Evolutionary conservation across 2,888 invertebrate genomes (phyloP), one percentile per base, ranked within the genome.

Genomic region (Coleophora deauratella): DNA sequence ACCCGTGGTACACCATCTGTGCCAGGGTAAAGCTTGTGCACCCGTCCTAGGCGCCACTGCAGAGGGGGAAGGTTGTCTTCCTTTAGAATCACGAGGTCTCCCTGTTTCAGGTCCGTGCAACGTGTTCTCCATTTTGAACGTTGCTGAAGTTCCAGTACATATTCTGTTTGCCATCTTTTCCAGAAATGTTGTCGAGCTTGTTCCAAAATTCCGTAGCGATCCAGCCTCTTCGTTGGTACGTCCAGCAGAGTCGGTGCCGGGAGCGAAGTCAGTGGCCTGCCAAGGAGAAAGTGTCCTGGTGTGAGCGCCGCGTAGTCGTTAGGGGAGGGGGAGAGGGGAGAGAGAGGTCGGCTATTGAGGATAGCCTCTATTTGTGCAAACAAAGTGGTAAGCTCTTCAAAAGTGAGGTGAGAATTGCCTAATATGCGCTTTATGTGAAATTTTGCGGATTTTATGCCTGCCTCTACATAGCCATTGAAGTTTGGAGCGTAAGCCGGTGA

Each of bases 81-180:
- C 27, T 46, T 43, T 7, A 43, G 9, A 10, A 43, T 15, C 8
- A 49, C 42, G 27, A 42, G 21, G 7, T 38, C 43, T 12, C 40
- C 42, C 13, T 37, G n/a, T 15, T 43, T 43, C 2, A 45, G 33
- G 1, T 35, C 9, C 2, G 27, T 38, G 12, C 41, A 28, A 3
- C 15, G 31, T 0, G 9, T 1, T 7, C 35, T 40, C 46, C 46
- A 46, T 37, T 51, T 48, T 0, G 38, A 37, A 2, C 48, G 35
- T 9, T 39, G 15, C 28, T 51, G 51, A 11, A 47, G 35, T 13
- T 49, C 49, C 1, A 44, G 33, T 14, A 51, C 27, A 27, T 45
- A 51, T 27, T 51, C 48, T 2, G 41, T 44, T 10, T 36, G 38
- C 51, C 51, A 49, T 3, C 49, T 35, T 12, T 32, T 11, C 51